phyloP scores from a whole-genome alignment of 2,797 vertebrate genomes.

The Acomys russatus region DNA sequence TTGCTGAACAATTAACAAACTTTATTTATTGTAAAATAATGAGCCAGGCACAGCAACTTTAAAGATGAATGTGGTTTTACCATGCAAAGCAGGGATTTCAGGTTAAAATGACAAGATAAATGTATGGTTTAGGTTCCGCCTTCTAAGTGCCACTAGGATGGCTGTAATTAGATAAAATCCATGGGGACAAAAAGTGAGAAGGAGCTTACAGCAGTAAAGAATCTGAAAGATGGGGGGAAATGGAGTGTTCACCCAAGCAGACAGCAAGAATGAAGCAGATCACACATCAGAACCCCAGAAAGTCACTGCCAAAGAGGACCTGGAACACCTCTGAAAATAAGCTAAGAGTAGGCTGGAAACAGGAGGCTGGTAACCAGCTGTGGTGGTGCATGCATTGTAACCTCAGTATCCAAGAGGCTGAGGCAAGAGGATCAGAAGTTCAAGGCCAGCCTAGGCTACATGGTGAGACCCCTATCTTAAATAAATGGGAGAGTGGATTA shows the following conservation, averaged over 20 bases:
- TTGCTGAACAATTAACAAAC: conserved; percentile 24
- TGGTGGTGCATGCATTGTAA: not conserved
- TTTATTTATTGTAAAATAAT: not conserved
- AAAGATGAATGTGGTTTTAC: not conserved
- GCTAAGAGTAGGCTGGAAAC: not conserved
- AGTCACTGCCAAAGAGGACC: not conserved
- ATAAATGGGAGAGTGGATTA: not conserved
- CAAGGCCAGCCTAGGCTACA: not conserved
- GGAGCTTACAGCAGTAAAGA: not conserved
- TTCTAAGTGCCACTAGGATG: not conserved
- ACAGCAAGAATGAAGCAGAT: not conserved
- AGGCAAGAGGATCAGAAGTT: not conserved
- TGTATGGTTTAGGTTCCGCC: not conserved
- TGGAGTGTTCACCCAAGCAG: not conserved
- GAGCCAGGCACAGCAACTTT: not conserved
- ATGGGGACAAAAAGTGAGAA: not conserved
- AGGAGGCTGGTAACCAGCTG: not conserved
- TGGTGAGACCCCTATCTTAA: not conserved
- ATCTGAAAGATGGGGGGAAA: not conserved
- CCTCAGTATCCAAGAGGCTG: not conserved
- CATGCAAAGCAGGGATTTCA: not conserved
- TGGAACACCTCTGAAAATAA: not conserved
- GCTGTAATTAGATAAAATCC: not conserved
- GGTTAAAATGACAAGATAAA: not conserved
- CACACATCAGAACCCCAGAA: not conserved